Base-by-base conservation (phyloP, 1,140 invertebrate genomes). In the Orussus abietinus region DNA sequence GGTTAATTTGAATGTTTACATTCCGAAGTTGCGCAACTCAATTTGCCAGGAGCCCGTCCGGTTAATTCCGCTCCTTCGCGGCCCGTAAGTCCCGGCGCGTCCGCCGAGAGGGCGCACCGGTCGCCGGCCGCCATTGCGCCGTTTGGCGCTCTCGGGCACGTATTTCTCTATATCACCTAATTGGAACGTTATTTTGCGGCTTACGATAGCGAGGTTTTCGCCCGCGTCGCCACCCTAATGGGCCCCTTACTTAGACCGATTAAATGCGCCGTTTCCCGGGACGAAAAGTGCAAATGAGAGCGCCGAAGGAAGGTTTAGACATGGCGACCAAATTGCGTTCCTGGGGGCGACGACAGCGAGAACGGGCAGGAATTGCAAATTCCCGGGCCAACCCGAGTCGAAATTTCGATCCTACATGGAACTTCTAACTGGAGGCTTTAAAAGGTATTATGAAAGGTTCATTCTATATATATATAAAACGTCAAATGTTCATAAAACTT, bases 1-100 rank as follows among this genome's bases (percentile, higher is more conserved):
- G 57, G 63, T 66, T 70, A 69, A 71, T 67, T 72, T 67, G 55
- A 71, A 70, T 69, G 59, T 67, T 69, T 66, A 65, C 68, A 70
- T 70, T 72, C 62, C 47, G 42, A 37, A 42, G 41, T 48, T 45
- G 59, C 59, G 57, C 62, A 64, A 68, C 65, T 70, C 60, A 64
- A 70, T 69, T 67, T 69, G 57, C 58, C 39, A 62, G 38, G 39
- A 51, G 59, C 63, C 51, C 45, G 53, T 57, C 57, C 59, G 47
- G 59, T 64, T 63, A 66, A 66, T 59, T 66, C 56, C 54, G 61
- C 59, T 55, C 49, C 47, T 53, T 45, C 38, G 38, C 49, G 35
- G 11, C 35, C 15, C 45, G 25, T 14, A 39, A 35, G 35, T n/a
- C 37, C 37, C 26, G 28, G 42, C 33, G 28, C 42, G 39, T 50